phyloP scores from a whole-genome alignment of 2,888 invertebrate species.

The Phania funesta region DNA sequence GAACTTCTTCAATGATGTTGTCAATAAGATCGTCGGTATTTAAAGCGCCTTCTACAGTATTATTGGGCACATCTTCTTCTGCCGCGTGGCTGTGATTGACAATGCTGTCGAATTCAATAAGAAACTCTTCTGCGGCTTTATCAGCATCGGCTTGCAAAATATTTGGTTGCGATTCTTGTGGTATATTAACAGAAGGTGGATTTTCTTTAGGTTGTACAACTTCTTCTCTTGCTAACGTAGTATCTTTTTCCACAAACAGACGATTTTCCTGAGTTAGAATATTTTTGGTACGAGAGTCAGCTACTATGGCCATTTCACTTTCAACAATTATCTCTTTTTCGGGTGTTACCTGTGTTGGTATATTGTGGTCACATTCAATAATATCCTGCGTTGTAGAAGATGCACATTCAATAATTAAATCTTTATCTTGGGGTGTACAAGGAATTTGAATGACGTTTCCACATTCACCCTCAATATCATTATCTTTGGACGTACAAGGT shows the following conservation, averaged over 20 bases:
- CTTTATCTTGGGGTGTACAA: constrained; percentile 7
- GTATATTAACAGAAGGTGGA: not conserved
- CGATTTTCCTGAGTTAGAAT: constrained; percentile 34
- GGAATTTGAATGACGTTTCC: constrained; percentile 11
- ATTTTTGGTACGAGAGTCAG: constrained; percentile 3
- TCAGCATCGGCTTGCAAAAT: constrained; percentile 37
- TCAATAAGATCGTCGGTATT: constrained; percentile 44
- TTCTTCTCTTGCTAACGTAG: constrained; percentile 34
- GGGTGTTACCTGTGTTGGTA: constrained; percentile 19
- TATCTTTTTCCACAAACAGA: constrained; percentile 26
- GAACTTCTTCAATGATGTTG: constrained; percentile 54
- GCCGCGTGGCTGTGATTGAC: constrained; percentile 52
- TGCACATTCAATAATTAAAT: constrained; percentile 51
- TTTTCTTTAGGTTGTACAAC: constrained; percentile 31
- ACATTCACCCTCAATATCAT: not conserved
- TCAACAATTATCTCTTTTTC: constrained; percentile 41
- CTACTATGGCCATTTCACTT: not conserved
- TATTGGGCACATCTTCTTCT: constrained; percentile 22
- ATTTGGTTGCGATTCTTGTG: constrained; percentile 10
- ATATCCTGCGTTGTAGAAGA: constrained; percentile 32
- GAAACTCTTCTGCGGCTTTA: constrained; percentile 59
- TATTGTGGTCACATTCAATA: constrained; percentile 42
- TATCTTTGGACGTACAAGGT: not conserved
- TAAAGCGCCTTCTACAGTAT: not conserved
- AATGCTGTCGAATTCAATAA: constrained; percentile 59